A percentile compares a stretch with the other conserved stretches of the same genome.
Conservation (phyloP, 2,888 invertebrate genomes). For the Cephalotes varians region DNA sequence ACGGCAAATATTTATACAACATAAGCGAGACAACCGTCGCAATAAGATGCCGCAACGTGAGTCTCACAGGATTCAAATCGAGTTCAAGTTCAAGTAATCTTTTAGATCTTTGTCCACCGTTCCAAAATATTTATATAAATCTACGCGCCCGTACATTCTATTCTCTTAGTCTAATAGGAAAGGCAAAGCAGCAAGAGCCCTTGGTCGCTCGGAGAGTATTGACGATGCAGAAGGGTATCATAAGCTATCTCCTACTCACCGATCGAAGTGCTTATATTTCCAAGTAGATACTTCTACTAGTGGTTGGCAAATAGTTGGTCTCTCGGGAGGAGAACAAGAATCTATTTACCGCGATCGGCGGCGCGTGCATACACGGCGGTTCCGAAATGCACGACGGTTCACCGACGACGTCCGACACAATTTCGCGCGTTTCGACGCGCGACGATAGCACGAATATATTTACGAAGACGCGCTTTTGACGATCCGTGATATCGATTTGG, state of each 20-base stretch:
- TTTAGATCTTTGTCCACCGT: background rate
- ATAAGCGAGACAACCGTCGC: background rate
- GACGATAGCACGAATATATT: conserved; percentile 50
- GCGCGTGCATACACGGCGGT: background rate
- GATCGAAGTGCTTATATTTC: conserved; percentile 23
- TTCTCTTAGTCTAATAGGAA: background rate
- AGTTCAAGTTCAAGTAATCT: background rate
- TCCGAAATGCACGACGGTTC: background rate
- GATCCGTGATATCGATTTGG: conserved; percentile 50
- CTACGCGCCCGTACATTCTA: background rate
- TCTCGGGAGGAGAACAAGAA: background rate
- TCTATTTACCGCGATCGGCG: conserved; percentile 21
- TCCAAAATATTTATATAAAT: background rate
- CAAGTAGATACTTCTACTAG: conserved; percentile 30
- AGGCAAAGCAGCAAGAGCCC: background rate
- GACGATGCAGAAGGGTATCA: background rate
- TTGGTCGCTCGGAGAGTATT: background rate
- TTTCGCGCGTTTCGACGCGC: conserved; percentile 58
- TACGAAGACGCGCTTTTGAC: conserved; percentile 40
- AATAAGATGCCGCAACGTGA: background rate
- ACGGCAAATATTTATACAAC: conserved; percentile 12
- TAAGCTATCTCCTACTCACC: conserved; percentile 10
- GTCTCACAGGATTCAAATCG: background rate
- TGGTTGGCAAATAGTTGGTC: conserved; percentile 16
- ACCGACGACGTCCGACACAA: background rate